A percentile compares a stretch with the other conserved stretches of the same genome.
Evolutionary conservation across 2,797 vertebrate species (phyloP).

Genomic region (Sorex maritimensis): DNA sequence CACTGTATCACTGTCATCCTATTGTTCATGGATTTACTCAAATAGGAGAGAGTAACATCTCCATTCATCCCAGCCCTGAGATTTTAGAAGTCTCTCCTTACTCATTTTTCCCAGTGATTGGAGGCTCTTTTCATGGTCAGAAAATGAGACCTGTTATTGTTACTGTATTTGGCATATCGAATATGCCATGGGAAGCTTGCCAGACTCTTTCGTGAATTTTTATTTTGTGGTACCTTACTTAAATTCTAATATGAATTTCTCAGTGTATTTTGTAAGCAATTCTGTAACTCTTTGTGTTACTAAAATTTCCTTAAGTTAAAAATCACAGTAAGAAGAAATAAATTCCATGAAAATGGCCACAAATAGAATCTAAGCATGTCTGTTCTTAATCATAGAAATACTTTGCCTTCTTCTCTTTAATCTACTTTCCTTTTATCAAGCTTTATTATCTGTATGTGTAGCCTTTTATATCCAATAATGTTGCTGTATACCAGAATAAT

Average conservation of each 20-base stretch:
- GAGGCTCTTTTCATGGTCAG: too few species aligned
- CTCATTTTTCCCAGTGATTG: too few species aligned
- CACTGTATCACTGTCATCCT: too few species aligned
- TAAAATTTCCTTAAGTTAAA: slow-evolving; percentile 60
- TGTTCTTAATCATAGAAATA: slow-evolving; percentile 50
- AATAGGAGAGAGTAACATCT: too few species aligned
- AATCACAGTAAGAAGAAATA: slow-evolving; percentile 55
- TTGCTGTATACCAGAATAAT: neutral
- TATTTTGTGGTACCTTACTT: neutral
- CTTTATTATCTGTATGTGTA: slow-evolving; percentile 53
- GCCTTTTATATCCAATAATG: slow-evolving; percentile 42
- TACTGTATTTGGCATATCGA: too few species aligned
- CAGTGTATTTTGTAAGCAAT: slow-evolving; percentile 49
- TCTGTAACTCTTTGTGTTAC: neutral
- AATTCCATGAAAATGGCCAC: slow-evolving; percentile 61
- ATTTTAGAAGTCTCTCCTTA: too few species aligned
- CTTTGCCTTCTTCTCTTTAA: slow-evolving; percentile 60
- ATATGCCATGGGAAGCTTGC: too few species aligned
- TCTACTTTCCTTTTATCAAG: slow-evolving; percentile 57
- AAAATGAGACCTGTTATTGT: too few species aligned
- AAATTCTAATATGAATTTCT: slow-evolving; percentile 46
- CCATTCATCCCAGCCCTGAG: too few species aligned
- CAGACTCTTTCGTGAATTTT: neutral
- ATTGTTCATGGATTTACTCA: too few species aligned
- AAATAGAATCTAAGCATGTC: slow-evolving; percentile 59